phyloP scores from a whole-genome alignment of 1,140 invertebrate genomes.

The Dufourea novaeangliae region DNA sequence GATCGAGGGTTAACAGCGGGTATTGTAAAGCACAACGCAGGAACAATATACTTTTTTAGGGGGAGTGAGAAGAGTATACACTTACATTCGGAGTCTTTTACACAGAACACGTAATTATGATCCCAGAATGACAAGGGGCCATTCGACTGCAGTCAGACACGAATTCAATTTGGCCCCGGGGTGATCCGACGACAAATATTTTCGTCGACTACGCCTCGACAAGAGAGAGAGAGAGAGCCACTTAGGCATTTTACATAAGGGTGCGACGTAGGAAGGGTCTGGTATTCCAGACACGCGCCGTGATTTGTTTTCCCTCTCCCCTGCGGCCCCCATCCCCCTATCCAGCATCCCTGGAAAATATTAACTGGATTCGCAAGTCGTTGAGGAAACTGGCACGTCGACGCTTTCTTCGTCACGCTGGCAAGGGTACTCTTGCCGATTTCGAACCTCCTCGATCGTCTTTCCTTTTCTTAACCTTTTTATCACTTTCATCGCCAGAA shows the following conservation, averaged over 20 bases:
- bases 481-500: background rate
- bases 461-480: background rate
- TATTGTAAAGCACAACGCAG: too few relatives aligned
- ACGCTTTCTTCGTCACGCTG: conserved; percentile 33
- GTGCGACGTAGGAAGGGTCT: conserved; percentile 75
- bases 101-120: conserved; percentile 44
- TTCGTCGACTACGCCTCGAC: conserved; percentile 66
- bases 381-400: conserved; percentile 37
- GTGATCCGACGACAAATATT: conserved; percentile 75
- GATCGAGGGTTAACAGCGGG: too few relatives aligned
- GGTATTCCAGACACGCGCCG: conserved; percentile 79
- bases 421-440: conserved; percentile 1
- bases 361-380: conserved; percentile 65
- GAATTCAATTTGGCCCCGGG: conserved; percentile 68
- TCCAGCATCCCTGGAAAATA: conserved; percentile 60
- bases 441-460: background rate
- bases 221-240: conserved; percentile 72
- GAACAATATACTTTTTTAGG: background rate
- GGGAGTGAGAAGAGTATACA: background rate
- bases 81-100: background rate
- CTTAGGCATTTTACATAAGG: conserved; percentile 78
- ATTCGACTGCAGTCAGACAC: conserved; percentile 6
- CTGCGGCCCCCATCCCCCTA: conserved; percentile 40
- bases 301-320: conserved; percentile 77
- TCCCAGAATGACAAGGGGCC: conserved; percentile 33